Percentiles rank a stretch among this genome's conserved stretches.
These are phyloP conservation scores for Ecliptopera silaceata DNA, from an alignment of 2,888 invertebrate genomes.

Conservation along the genomic window DNA sequence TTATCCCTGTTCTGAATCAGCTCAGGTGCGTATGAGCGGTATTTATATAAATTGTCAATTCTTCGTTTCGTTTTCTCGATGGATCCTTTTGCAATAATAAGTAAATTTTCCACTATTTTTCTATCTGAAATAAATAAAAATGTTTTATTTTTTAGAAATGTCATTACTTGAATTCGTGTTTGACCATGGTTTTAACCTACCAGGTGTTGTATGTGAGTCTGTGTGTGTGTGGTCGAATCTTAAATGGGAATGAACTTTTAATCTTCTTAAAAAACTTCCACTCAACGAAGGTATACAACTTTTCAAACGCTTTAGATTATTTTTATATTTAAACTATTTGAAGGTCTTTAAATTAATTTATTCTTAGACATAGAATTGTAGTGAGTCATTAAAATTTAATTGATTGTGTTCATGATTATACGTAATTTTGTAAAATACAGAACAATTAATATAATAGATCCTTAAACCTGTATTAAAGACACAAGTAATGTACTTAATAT, in stretches of 20 bases:
- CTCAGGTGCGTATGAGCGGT: constrained; percentile 58
- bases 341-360: not conserved
- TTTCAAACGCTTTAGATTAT: not conserved
- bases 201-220: too few relatives aligned
- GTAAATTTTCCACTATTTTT: constrained; percentile 42
- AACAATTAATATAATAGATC: too few relatives aligned
- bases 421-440: too few relatives aligned
- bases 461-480: not conserved
- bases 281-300: constrained; percentile 1
- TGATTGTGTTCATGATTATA: not conserved
- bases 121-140: constrained; percentile 10
- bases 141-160: too few relatives aligned
- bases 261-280: constrained; percentile 1
- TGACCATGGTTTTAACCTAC: too few relatives aligned
- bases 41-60: constrained; percentile 64
- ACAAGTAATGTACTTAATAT: too few relatives aligned
- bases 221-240: not conserved
- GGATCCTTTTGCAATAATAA: constrained; percentile 64
- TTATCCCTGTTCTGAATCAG: constrained; percentile 58
- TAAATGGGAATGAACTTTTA: not conserved
- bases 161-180: too few relatives aligned
- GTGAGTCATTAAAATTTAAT: not conserved
- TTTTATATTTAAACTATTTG: not conserved
- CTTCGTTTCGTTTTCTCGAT: constrained; percentile 63
- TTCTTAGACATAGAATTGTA: not conserved